Evolutionary conservation across 1,140 invertebrate species (phyloP), one percentile per base, ranked within the genome.

Genomic region (Linepithema humile): DNA sequence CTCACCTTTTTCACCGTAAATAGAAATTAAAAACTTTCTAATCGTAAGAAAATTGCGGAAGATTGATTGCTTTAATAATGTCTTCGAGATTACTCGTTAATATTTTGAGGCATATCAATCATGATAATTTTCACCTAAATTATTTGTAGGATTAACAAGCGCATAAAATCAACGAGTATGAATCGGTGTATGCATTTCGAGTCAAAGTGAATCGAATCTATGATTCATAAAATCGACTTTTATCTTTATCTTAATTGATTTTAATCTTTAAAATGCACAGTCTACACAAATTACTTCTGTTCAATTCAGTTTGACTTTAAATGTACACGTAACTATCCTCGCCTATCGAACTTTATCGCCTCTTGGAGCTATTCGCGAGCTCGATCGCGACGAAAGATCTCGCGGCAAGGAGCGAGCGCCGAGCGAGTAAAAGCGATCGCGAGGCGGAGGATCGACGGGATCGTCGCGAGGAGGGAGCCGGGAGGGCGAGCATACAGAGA

Each of bases 331-430:
- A 40, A 10, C 26, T 32, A 26, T n/a, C n/a, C n/a, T 15, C 2
- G n/a, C 53, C 53, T 26, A n/a, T 35, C 59, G 59, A 35, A 38
- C 15, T 35, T 7, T 5, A 20, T 53, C 20, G 35, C 17, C 32
- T 53, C 23, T 9, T 0, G 32, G 74, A 69, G 23, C 17, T 9
- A 17, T 53, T 69, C 35, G 75, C 64, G 35, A 69, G 69, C 70
- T 69, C 38, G 64, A 55, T 80, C 64, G 48, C 75, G 64, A 80
- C 64, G 64, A 55, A 70, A 32, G 75, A 69, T 80, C 26, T 70
- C 12, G 75, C 74, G 73, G 59, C 29, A 35, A 77, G 70, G 35
- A 64, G 73, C 59, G 57, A 60, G 55, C 26, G 38, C 32, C 26
- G 29, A 60, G 75, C 64, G 64, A 67, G 50, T 65, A 65, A 82